Percentiles rank a stretch among this genome's conserved stretches.
These are phyloP conservation scores for Campoplex nolae DNA, from an alignment of 2,888 invertebrate species.

Conservation along the genomic window DNA sequence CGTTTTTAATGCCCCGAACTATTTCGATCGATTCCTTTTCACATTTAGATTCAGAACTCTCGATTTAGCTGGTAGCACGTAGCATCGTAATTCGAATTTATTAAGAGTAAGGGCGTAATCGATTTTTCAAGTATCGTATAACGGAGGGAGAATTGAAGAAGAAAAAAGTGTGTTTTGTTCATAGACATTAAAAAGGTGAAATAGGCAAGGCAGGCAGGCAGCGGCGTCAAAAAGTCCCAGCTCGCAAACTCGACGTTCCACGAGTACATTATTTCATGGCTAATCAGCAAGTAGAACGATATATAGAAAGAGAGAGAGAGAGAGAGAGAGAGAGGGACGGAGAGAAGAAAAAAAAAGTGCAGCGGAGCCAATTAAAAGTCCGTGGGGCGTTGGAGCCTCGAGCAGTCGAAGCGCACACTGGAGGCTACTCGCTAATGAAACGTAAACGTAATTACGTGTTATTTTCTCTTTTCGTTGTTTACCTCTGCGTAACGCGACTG, in stretches of 20 bases:
- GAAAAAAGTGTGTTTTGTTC: not conserved
- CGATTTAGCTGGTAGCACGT: not conserved
- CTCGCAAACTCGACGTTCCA: conserved; percentile 4
- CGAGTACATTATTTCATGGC: conserved; percentile 41
- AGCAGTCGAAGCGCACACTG: conserved; percentile 38
- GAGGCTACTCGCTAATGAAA: conserved; percentile 60
- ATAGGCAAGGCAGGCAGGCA: not conserved
- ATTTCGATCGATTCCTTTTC: not conserved
- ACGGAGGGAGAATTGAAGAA: not conserved
- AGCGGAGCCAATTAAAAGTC: conserved; percentile 59
- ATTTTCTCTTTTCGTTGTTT: conserved; percentile 42
- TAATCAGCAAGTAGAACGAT: conserved; percentile 47
- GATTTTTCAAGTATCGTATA: not conserved
- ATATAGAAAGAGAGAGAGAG: not conserved
- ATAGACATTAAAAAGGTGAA: not conserved
- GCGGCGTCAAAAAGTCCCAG: conserved; percentile 11
- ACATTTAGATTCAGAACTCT: not conserved
- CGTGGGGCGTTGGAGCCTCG: conserved; percentile 51
- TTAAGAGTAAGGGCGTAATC: not conserved
- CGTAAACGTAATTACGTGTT: conserved; percentile 66
- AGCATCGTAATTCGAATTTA: not conserved
- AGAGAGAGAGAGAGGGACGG: not conserved
- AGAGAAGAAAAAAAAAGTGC: conserved; percentile 17
- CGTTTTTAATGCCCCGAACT: too few relatives aligned
- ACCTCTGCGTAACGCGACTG: conserved; percentile 32